Conservation (phyloP, 2,113 vertebrate species). For the Macrotis lagotis region DNA sequence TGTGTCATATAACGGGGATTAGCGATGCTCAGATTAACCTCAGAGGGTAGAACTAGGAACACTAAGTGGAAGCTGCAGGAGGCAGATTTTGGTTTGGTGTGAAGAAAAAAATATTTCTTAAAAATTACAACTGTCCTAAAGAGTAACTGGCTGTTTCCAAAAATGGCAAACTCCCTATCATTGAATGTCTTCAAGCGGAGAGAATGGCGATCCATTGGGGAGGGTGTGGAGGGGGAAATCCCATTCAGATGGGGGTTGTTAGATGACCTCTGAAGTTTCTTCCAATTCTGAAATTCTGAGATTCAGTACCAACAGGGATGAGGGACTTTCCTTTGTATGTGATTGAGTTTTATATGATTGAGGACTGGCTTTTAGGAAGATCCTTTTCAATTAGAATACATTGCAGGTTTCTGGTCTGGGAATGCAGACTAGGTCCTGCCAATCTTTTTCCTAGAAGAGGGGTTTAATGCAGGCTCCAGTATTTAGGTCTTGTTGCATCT, state of each 20-base stretch:
- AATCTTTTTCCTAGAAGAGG: neutral
- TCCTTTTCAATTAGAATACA: constrained; percentile 43
- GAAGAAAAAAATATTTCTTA: neutral
- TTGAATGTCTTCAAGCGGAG: neutral
- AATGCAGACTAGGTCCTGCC: constrained; percentile 21
- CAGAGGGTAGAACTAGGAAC: neutral
- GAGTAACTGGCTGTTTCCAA: neutral
- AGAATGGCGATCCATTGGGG: neutral
- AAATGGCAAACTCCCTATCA: neutral
- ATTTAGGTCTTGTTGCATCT: neutral
- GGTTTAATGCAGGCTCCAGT: neutral
- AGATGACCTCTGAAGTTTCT: neutral
- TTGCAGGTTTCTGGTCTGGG: constrained; percentile 40
- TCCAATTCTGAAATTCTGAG: neutral
- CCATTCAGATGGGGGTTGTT: neutral
- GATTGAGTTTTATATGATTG: neutral
- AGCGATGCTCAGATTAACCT: neutral
- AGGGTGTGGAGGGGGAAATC: neutral
- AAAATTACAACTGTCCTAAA: neutral
- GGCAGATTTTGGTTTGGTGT: neutral
- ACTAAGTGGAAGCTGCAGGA: neutral
- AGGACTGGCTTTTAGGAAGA: constrained; percentile 15
- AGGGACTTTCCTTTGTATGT: neutral
- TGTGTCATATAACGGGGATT: neutral
- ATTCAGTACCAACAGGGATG: neutral